Evolutionary conservation across 2,797 vertebrate genomes (phyloP).

Genomic region (Hafferia zeledoni): DNA sequence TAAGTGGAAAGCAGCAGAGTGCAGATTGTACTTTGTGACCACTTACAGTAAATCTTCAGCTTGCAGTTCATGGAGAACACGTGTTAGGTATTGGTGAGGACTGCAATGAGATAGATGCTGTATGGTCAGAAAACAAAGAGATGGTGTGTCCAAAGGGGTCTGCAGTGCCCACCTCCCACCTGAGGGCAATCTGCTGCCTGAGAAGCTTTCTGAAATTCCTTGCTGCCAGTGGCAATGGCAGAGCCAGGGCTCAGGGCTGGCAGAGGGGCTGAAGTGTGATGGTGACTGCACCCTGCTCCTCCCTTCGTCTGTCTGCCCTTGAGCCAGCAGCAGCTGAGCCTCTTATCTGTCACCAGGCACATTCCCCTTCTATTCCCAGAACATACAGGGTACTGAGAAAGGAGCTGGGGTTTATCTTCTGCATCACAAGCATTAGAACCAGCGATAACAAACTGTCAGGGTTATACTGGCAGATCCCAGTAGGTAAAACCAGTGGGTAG

Average conservation of each 20-base stretch:
- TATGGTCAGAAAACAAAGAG: background rate
- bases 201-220: background rate
- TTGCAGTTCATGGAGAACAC: accelerated
- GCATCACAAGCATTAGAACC: background rate
- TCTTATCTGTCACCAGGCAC: background rate
- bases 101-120: accelerated
- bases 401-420: background rate
- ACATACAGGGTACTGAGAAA: accelerated
- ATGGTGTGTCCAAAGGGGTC: background rate
- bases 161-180: background rate
- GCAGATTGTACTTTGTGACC: background rate
- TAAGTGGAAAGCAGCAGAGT: background rate
- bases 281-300: background rate
- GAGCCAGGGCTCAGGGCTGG: accelerated
- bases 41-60: background rate
- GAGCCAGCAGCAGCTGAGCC: background rate
- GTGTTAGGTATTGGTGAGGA: background rate
- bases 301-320: background rate
- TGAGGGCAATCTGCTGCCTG: background rate
- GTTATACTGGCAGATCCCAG: background rate
- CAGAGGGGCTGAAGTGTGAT: accelerated
- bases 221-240: background rate
- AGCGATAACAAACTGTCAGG: background rate
- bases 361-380: background rate
- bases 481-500: accelerated